Evolutionary conservation across 2,113 vertebrate species (phyloP).

Genomic region (Hyla sarda): DNA sequence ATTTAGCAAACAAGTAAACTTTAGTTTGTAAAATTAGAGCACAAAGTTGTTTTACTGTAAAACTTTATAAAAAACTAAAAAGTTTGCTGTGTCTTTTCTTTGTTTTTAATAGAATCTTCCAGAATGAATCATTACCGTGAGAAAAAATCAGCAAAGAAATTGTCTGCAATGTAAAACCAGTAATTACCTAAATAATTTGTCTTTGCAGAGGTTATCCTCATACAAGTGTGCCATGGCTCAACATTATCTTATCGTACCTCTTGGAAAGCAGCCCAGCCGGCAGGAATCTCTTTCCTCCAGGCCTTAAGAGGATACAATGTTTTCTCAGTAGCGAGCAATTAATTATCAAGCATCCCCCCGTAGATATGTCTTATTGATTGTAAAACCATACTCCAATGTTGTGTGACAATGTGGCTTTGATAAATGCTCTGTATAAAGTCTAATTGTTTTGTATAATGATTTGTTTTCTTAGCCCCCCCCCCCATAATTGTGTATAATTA

Average conservation of each 20-base stretch:
- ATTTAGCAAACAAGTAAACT: too few species aligned
- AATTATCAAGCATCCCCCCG: slow-evolving; percentile 38
- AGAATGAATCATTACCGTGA: background rate
- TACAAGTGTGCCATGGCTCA: slow-evolving; percentile 6
- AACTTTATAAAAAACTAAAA: background rate
- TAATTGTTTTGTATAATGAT: slow-evolving; percentile 48
- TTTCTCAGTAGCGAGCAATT: slow-evolving; percentile 48
- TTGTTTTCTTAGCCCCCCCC: slow-evolving; percentile 23
- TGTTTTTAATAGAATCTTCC: background rate
- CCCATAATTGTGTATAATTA: slow-evolving; percentile 40
- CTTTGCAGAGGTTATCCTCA: slow-evolving; percentile 25
- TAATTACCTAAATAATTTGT: slow-evolving; percentile 37
- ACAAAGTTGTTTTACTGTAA: background rate
- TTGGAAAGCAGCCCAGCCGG: slow-evolving; percentile 49
- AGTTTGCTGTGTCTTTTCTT: background rate
- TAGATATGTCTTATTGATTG: slow-evolving; percentile 53
- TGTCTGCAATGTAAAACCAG: background rate
- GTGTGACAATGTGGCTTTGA: slow-evolving; percentile 23
- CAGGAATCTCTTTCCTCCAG: slow-evolving; percentile 34
- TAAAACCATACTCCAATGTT: slow-evolving; percentile 40
- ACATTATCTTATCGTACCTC: slow-evolving; percentile 42
- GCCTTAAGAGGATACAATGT: slow-evolving; percentile 29
- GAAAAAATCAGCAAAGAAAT: background rate
- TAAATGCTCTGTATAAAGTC: slow-evolving; percentile 41
- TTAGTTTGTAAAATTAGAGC: too few species aligned